phyloP scores from a whole-genome alignment of 2,797 vertebrate species.

The Chelon auratus region DNA sequence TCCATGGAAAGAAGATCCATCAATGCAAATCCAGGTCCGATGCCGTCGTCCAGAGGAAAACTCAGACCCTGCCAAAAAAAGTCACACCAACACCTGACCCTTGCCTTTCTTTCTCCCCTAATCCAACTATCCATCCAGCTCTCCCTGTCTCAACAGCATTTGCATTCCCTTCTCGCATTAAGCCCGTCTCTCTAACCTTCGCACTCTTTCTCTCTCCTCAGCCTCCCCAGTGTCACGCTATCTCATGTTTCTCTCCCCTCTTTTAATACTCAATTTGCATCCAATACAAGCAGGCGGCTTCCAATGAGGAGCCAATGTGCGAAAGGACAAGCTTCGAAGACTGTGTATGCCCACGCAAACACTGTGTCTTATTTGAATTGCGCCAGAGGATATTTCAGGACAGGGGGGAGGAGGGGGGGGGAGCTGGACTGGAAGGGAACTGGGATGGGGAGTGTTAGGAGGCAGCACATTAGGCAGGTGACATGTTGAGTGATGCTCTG shows the following conservation, averaged over 20 bases:
- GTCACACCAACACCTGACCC: slow-evolving; percentile 81
- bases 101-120: slow-evolving; percentile 62
- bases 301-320: slow-evolving; percentile 57
- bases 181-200: slow-evolving; percentile 70
- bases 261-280: slow-evolving; percentile 84
- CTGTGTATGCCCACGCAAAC: slow-evolving; percentile 54
- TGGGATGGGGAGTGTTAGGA: slow-evolving; percentile 26
- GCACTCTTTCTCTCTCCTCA: slow-evolving; percentile 61
- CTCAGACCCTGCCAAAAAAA: slow-evolving; percentile 72
- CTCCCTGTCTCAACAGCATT: slow-evolving; percentile 75
- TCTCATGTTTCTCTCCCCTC: slow-evolving; percentile 73
- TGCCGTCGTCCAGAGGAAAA: slow-evolving; percentile 67
- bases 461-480: slow-evolving; percentile 56
- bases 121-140: slow-evolving; percentile 68
- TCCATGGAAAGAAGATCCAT: slow-evolving; percentile 86
- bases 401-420: background rate
- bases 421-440: background rate
- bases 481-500: slow-evolving; percentile 50
- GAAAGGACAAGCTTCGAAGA: slow-evolving; percentile 63
- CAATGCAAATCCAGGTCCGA: slow-evolving; percentile 83
- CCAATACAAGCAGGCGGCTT: slow-evolving; percentile 69
- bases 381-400: slow-evolving; percentile 43
- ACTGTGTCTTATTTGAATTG: slow-evolving; percentile 57
- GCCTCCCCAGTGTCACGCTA: slow-evolving; percentile 55
- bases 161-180: slow-evolving; percentile 80